phyloP scores from a whole-genome alignment of 2,797 vertebrate species.

The Lagorchestes hirsutus region DNA sequence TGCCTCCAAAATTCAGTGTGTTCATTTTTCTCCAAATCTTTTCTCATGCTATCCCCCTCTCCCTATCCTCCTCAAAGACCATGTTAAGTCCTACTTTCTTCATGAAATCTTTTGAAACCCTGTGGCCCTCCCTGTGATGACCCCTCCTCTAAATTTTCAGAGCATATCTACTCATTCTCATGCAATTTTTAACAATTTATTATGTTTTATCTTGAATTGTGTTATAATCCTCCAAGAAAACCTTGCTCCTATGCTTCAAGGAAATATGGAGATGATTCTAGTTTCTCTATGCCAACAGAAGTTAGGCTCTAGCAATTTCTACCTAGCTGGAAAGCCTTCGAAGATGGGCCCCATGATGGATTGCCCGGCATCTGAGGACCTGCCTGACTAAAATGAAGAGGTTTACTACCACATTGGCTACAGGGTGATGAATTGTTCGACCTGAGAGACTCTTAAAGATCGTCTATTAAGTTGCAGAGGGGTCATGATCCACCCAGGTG shows the following conservation, averaged over 20 bases:
- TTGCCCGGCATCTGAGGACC: neutral
- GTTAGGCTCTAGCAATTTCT: neutral
- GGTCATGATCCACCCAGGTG: neutral
- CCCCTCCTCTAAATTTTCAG: neutral
- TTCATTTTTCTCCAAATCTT: neutral
- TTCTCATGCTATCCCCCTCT: neutral
- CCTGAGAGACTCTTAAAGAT: neutral
- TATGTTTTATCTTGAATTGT: neutral
- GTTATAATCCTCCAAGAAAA: neutral
- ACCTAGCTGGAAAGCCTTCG: neutral
- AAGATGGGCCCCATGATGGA: neutral
- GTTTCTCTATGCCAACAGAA: neutral
- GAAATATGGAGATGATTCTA: neutral
- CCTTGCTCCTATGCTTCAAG: neutral
- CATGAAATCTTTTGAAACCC: neutral
- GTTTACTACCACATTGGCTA: neutral
- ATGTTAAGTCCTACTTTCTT: neutral
- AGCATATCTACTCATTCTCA: neutral
- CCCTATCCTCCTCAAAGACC: neutral
- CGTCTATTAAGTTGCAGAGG: neutral
- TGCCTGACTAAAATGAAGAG: neutral
- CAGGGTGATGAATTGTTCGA: neutral
- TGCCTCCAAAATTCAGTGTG: neutral
- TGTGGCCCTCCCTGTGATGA: neutral
- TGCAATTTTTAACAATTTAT: neutral